Evolutionary conservation across 2,113 vertebrate genomes (phyloP).

Genomic region (Antennarius striatus): DNA sequence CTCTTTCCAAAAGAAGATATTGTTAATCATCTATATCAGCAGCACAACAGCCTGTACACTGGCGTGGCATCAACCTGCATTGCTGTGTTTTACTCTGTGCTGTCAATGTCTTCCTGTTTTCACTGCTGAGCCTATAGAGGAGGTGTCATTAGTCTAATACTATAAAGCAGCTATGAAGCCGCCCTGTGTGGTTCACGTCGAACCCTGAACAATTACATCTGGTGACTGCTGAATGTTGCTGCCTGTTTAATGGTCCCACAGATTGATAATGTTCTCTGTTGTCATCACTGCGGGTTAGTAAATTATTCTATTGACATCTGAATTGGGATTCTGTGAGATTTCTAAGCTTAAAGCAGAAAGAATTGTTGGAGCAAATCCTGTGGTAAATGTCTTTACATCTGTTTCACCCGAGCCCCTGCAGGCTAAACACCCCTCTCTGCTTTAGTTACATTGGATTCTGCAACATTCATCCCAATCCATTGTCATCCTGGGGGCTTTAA

Average conservation of each 20-base stretch:
- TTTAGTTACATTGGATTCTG: neutral
- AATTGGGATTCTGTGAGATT: conserved; percentile 1
- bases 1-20: neutral
- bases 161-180: conserved; percentile 39
- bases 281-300: conserved; percentile 18
- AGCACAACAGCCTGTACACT: conserved; percentile 10
- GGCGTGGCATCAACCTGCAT: conserved; percentile 7
- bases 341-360: neutral
- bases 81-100: conserved; percentile 8
- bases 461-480: neutral
- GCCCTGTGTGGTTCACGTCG: conserved; percentile 10
- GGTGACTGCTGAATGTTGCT: conserved; percentile 29
- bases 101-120: conserved; percentile 15
- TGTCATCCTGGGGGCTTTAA: conserved; percentile 5
- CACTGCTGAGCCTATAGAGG: conserved; percentile 17
- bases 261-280: conserved; percentile 35
- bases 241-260: conserved; percentile 28
- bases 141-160: conserved; percentile 41
- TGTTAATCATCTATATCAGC: neutral
- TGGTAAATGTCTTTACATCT: conserved; percentile 16
- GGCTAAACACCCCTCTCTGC: neutral
- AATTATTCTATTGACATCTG: conserved; percentile 28
- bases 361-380: neutral
- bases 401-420: conserved; percentile 1
- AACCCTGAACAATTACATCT: conserved; percentile 22